phyloP scores from a whole-genome alignment of 1,140 invertebrate species.

The Cydia amplana region DNA sequence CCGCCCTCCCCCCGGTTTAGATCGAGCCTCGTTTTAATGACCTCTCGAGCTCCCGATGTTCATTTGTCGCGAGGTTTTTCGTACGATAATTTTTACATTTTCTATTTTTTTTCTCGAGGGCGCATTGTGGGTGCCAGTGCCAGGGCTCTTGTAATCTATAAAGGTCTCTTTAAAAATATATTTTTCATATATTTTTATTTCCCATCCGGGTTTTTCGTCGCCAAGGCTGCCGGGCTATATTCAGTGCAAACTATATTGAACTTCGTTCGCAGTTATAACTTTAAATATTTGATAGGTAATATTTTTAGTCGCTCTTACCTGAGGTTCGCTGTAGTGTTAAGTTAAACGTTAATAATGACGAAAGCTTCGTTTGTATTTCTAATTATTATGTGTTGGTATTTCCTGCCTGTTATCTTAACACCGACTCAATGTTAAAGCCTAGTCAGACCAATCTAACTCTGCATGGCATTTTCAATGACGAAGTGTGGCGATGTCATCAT shows the following conservation, averaged over 20 bases:
- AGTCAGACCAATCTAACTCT: too few relatives aligned
- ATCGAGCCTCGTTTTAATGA: slow-evolving; percentile 77
- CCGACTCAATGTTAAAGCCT: too few relatives aligned
- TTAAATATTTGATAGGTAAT: background rate
- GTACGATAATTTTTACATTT: slow-evolving; percentile 74
- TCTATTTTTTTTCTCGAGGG: slow-evolving; percentile 45
- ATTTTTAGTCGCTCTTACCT: background rate
- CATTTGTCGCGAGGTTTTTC: slow-evolving; percentile 77
- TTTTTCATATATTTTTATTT: slow-evolving; percentile 27
- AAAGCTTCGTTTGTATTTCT: too few relatives aligned
- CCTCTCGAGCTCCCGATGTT: slow-evolving; percentile 76
- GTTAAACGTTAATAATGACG: background rate
- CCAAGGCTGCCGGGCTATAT: slow-evolving; percentile 35
- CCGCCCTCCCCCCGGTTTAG: slow-evolving; percentile 59
- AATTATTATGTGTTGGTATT: too few relatives aligned
- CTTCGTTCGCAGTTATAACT: background rate
- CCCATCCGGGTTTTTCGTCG: background rate
- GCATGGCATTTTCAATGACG: too few relatives aligned
- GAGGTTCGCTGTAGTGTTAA: background rate
- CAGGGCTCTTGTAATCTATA: slow-evolving; percentile 42
- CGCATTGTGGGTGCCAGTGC: slow-evolving; percentile 44
- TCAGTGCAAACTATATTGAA: background rate
- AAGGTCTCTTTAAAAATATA: slow-evolving; percentile 33
- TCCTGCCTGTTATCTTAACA: too few relatives aligned
- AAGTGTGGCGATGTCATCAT: too few relatives aligned